These are phyloP conservation scores for Drosophila santomea DNA, from an alignment of 1,140 invertebrate genomes.

Conservation along the genomic window DNA sequence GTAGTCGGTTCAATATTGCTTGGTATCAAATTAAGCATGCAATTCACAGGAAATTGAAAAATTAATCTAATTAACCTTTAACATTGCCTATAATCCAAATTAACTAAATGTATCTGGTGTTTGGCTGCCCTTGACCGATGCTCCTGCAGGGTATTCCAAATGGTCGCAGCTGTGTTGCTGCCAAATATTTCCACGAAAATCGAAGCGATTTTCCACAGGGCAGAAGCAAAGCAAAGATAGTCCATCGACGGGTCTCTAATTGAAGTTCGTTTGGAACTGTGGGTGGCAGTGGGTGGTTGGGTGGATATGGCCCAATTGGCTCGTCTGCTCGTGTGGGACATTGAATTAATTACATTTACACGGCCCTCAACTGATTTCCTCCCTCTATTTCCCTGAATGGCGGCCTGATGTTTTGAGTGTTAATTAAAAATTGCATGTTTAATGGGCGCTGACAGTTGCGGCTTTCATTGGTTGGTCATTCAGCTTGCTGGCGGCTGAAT, in stretches of 20 bases:
- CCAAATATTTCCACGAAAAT: slow-evolving; percentile 47
- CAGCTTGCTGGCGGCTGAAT: neutral
- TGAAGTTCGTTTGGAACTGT: slow-evolving; percentile 30
- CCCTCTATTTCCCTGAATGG: slow-evolving; percentile 18
- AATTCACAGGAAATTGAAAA: neutral
- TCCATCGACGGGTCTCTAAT: slow-evolving; percentile 32
- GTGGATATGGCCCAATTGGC: slow-evolving; percentile 25
- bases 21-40: neutral
- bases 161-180: slow-evolving; percentile 17
- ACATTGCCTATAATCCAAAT: neutral
- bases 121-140: neutral
- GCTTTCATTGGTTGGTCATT: slow-evolving; percentile 17
- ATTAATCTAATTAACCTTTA: neutral
- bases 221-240: slow-evolving; percentile 28
- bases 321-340: slow-evolving; percentile 24
- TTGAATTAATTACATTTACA: slow-evolving; percentile 72
- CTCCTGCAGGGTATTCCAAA: slow-evolving; percentile 15
- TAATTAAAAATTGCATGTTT: slow-evolving; percentile 72
- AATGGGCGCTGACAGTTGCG: slow-evolving; percentile 53
- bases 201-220: slow-evolving; percentile 49
- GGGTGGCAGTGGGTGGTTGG: slow-evolving; percentile 15
- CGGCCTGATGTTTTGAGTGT: slow-evolving; percentile 38
- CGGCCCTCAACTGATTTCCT: slow-evolving; percentile 11
- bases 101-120: neutral
- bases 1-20: too few species aligned